Evolutionary conservation across 2,797 vertebrate genomes (phyloP).

Genomic region (Lindbergichthys nudifrons): DNA sequence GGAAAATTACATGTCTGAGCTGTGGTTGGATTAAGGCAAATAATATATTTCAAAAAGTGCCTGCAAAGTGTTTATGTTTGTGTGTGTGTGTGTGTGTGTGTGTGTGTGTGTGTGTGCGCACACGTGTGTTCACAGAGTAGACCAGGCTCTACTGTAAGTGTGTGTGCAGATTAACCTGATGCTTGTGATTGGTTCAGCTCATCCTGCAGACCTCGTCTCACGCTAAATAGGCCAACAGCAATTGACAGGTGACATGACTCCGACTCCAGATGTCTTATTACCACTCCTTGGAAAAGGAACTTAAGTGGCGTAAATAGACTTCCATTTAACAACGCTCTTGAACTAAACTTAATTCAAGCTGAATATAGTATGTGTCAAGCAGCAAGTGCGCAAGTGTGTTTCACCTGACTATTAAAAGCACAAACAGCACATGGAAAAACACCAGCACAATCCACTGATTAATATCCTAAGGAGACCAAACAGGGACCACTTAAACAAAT

Average conservation of each 20-base stretch:
- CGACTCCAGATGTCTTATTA: conserved; percentile 60
- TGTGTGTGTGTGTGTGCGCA: conserved; percentile 28
- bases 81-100: conserved; percentile 13
- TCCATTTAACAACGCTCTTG: background rate
- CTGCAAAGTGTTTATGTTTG: conserved; percentile 20
- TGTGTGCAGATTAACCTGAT: conserved; percentile 66
- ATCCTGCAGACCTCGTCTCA: conserved; percentile 54
- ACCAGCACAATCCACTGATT: conserved; percentile 8
- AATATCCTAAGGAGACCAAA: conserved; percentile 31
- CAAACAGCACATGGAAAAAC: background rate
- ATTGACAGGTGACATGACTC: conserved; percentile 58
- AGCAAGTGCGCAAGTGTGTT: background rate
- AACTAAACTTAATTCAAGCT: conserved; percentile 13
- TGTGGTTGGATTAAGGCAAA: conserved; percentile 63
- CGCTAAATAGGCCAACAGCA: conserved; percentile 60
- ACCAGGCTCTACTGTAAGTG: conserved; percentile 45
- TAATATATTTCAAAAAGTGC: conserved; percentile 50
- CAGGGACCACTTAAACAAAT: conserved; percentile 43
- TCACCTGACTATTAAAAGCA: conserved; percentile 21
- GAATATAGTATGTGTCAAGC: background rate
- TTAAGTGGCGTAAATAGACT: background rate
- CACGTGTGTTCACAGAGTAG: conserved; percentile 31
- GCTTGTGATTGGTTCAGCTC: conserved; percentile 64
- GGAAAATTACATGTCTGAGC: conserved; percentile 64
- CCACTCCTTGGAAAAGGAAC: conserved; percentile 23